Conservation (phyloP, 2,888 invertebrate species). For the Drosophila siamana region DNA sequence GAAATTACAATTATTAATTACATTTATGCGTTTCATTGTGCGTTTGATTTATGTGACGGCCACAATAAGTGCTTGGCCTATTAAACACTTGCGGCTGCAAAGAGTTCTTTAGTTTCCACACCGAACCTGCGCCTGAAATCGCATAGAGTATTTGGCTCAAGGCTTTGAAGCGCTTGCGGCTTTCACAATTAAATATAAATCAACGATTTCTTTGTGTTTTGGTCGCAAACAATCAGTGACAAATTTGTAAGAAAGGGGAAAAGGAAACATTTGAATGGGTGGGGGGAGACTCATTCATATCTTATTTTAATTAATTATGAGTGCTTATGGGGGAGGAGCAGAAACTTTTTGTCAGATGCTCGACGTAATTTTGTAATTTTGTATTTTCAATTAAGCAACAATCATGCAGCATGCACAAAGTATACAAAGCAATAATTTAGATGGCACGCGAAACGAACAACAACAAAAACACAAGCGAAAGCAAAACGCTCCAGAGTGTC, state of each 20-base stretch:
- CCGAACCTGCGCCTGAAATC: too few relatives aligned
- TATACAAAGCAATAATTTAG: slow-evolving; percentile 56
- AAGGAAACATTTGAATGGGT: neutral
- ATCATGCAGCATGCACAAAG: slow-evolving; percentile 50
- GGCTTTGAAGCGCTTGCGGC: neutral
- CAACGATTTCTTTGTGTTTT: slow-evolving; percentile 20
- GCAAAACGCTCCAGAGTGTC: slow-evolving; percentile 5
- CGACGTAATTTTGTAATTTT: slow-evolving; percentile 72
- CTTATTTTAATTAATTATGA: slow-evolving; percentile 18
- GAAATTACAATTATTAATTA: slow-evolving; percentile 73
- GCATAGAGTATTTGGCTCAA: slow-evolving; percentile 1
- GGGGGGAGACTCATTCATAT: slow-evolving; percentile 4
- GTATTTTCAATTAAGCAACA: slow-evolving; percentile 81
- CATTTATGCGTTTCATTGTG: slow-evolving; percentile 49
- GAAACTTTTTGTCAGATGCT: slow-evolving; percentile 3
- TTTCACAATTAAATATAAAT: slow-evolving; percentile 14
- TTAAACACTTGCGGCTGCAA: too few relatives aligned
- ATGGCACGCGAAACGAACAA: slow-evolving; percentile 25
- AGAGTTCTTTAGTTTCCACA: too few relatives aligned
- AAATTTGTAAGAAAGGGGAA: too few relatives aligned
- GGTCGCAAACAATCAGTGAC: neutral
- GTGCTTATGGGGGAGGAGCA: neutral
- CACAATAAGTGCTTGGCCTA: slow-evolving; percentile 5
- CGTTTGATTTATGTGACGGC: slow-evolving; percentile 61
- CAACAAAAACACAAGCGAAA: slow-evolving; percentile 2